Percentiles rank a stretch among this genome's conserved stretches.
Conservation (phyloP, 2,797 vertebrate genomes). For the Cuniculus paca region DNA sequence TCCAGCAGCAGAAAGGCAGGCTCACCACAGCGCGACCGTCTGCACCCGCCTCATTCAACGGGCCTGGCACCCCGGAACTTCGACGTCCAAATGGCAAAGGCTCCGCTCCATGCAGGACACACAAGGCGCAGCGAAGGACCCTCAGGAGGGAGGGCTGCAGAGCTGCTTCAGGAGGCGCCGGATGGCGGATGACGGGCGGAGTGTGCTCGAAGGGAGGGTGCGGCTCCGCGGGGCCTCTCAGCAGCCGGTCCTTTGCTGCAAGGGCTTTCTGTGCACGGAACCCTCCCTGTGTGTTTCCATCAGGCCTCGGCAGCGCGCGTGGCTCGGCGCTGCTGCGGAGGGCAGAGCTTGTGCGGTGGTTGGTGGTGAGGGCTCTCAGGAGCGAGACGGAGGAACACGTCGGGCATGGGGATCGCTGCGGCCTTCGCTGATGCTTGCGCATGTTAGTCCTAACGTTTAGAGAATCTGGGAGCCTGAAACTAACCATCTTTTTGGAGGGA, state of each 20-base stretch:
- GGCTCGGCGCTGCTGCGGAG: no score
- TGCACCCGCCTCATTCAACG: not conserved
- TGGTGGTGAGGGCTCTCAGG: not conserved
- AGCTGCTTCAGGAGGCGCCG: not conserved
- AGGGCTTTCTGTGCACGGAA: not conserved
- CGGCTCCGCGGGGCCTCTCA: not conserved
- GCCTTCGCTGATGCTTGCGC: not conserved
- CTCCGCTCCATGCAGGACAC: not conserved
- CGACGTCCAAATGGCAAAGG: not conserved
- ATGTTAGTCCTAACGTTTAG: not conserved
- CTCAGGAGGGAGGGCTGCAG: not conserved
- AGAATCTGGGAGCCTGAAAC: not conserved
- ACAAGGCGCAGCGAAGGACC: not conserved
- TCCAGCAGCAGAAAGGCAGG: not conserved
- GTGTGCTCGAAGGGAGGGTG: not conserved
- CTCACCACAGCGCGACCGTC: fast-evolving
- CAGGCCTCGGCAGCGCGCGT: no score
- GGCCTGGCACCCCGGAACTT: not conserved
- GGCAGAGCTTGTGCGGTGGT: not conserved
- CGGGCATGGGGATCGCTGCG: not conserved
- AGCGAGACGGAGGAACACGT: not conserved
- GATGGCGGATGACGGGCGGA: not conserved
- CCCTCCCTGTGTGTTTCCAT: not conserved
- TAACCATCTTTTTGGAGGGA: not conserved
- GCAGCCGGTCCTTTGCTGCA: no score